A percentile compares a stretch with the other conserved stretches of the same genome.
These are phyloP conservation scores for Neolamprologus tretocephalus DNA, from an alignment of 2,113 vertebrate genomes.

Conservation along the genomic window DNA sequence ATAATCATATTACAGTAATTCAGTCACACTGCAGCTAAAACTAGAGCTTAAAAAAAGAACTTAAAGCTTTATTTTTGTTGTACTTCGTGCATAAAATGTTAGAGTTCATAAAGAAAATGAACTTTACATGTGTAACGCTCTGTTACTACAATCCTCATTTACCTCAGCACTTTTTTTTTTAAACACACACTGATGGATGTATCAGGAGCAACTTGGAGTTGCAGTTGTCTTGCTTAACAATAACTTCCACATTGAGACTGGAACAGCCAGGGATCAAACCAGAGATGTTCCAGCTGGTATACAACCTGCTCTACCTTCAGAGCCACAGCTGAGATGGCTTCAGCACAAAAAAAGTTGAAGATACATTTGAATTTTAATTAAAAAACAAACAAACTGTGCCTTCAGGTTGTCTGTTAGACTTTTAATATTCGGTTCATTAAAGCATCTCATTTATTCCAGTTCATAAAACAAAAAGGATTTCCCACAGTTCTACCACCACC, in stretches of 20 bases:
- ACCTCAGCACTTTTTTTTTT: neutral
- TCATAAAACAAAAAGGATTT: neutral
- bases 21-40: neutral
- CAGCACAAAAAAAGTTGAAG: neutral
- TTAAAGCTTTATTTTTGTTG: neutral
- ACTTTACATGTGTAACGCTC: neutral
- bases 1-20: neutral
- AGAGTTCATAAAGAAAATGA: neutral
- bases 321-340: rapidly evolving
- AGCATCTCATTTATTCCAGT: neutral
- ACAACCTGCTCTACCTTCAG: neutral
- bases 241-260: neutral
- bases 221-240: neutral
- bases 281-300: neutral
- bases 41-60: neutral
- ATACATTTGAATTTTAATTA: neutral
- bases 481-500: neutral
- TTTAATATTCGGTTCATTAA: neutral
- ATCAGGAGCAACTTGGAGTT: neutral
- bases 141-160: neutral
- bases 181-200: neutral
- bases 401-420: neutral
- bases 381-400: neutral
- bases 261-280: neutral
- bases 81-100: neutral